phyloP scores from a whole-genome alignment of 2,113 vertebrate species.

The Hoplias malabaricus region DNA sequence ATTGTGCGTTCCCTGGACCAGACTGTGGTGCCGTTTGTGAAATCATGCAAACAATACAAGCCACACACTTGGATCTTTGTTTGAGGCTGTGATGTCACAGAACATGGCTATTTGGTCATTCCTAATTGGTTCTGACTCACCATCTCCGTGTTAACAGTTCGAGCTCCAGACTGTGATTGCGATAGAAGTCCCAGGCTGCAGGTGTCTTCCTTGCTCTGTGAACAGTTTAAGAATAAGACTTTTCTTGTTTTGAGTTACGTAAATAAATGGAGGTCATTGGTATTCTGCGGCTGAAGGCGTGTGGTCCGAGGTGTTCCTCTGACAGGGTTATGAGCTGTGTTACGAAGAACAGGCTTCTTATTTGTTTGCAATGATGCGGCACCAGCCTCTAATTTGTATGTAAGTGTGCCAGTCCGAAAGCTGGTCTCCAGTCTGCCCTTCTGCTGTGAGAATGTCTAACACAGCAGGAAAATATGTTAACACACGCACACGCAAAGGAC shows the following conservation, averaged over 20 bases:
- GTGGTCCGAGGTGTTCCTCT: neutral
- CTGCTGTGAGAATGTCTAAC: slow-evolving; percentile 11
- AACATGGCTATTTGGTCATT: too few relatives aligned
- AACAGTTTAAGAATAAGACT: neutral
- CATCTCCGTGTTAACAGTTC: too few relatives aligned
- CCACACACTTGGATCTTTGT: too few relatives aligned
- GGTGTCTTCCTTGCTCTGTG: neutral
- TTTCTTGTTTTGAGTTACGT: neutral
- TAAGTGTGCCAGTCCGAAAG: slow-evolving; percentile 15
- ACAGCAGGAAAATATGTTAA: slow-evolving; percentile 36
- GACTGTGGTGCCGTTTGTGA: too few relatives aligned
- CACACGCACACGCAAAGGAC: neutral
- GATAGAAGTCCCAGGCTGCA: too few relatives aligned
- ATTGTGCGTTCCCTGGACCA: too few relatives aligned
- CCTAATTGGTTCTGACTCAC: too few relatives aligned
- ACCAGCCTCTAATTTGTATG: slow-evolving; percentile 24
- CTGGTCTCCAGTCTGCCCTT: slow-evolving; percentile 21
- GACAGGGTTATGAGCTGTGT: neutral
- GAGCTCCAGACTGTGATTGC: too few relatives aligned
- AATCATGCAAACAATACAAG: too few relatives aligned
- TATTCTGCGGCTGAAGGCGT: neutral
- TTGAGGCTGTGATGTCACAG: too few relatives aligned
- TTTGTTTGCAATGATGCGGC: neutral
- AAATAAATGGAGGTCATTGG: neutral
- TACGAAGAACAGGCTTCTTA: slow-evolving; percentile 12